Evolutionary conservation across 2,797 vertebrate genomes (phyloP).

Genomic region (Antennarius maculatus): DNA sequence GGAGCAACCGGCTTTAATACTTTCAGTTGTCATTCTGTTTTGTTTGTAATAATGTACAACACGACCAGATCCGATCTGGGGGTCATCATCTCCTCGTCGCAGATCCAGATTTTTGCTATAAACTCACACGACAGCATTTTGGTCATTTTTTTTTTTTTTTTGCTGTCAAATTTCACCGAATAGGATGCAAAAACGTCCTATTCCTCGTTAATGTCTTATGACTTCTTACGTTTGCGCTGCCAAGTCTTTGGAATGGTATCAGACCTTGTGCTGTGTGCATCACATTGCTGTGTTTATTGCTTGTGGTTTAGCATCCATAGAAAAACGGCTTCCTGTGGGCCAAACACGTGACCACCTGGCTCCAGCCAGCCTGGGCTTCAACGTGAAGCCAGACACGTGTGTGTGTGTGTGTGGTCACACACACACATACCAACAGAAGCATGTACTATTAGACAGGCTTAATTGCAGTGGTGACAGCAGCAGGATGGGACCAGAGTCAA

Average conservation of each 20-base stretch:
- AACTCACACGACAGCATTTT: slow-evolving; percentile 16
- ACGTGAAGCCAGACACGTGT: slow-evolving; percentile 32
- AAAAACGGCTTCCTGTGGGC: slow-evolving; percentile 58
- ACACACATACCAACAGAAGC: slow-evolving; percentile 54
- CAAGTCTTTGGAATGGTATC: slow-evolving; percentile 44
- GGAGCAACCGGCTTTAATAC: slow-evolving; percentile 8
- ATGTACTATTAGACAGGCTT: slow-evolving; percentile 64
- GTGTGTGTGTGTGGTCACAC: slow-evolving; percentile 25
- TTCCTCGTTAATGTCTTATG: slow-evolving; percentile 39
- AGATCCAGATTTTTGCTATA: no score
- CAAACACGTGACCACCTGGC: slow-evolving; percentile 73
- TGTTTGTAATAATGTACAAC: no score
- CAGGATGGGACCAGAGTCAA: slow-evolving; percentile 49
- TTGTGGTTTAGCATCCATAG: slow-evolving; percentile 55
- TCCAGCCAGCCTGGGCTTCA: slow-evolving; percentile 65
- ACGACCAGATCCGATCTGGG: background rate
- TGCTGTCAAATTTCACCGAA: slow-evolving; percentile 31
- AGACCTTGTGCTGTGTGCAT: slow-evolving; percentile 39
- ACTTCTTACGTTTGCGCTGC: slow-evolving; percentile 35
- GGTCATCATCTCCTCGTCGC: slow-evolving; percentile 14
- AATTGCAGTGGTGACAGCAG: slow-evolving; percentile 71
- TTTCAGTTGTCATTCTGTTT: no score
- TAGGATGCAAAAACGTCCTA: slow-evolving; percentile 47
- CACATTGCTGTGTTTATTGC: slow-evolving; percentile 59
- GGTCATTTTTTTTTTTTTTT: slow-evolving; percentile 27